Percentiles rank a stretch among this genome's conserved stretches.
phyloP scores from a whole-genome alignment of 1,140 invertebrate genomes.

The Chionoecetes opilio region DNA sequence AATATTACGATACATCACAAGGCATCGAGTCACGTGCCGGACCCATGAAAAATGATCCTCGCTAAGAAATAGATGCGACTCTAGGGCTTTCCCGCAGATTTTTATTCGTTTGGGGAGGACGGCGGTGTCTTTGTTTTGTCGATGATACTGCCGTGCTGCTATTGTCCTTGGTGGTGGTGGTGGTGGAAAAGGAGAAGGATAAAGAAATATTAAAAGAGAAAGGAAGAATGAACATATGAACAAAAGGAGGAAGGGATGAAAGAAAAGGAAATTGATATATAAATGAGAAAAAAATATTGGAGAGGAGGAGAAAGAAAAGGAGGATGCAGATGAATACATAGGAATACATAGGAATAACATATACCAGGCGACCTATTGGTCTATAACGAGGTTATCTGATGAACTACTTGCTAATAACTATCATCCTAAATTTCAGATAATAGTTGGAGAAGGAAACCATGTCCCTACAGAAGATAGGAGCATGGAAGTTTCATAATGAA shows the following conservation, averaged over 20 bases:
- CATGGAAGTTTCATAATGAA: no score
- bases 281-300: background rate
- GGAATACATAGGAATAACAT: no score
- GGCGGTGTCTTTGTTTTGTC: conserved; percentile 41
- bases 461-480: no score
- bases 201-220: no score
- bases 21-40: conserved; percentile 61
- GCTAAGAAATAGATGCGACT: conserved; percentile 75
- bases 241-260: background rate
- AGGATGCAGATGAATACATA: background rate
- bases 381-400: no score
- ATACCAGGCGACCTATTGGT: no score
- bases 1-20: conserved; percentile 70
- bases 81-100: conserved; percentile 62
- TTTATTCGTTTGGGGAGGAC: conserved; percentile 70
- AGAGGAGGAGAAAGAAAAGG: background rate
- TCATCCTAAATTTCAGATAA: no score
- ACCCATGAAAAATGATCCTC: conserved; percentile 71
- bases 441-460: no score
- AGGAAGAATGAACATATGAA: background rate
- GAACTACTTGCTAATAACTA: no score
- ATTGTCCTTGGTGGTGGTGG: background rate
- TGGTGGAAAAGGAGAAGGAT: background rate
- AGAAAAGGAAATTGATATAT: background rate
- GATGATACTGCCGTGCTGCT: background rate